Conservation (phyloP, 2,888 invertebrate species). For the Argyresthia goedartella region DNA sequence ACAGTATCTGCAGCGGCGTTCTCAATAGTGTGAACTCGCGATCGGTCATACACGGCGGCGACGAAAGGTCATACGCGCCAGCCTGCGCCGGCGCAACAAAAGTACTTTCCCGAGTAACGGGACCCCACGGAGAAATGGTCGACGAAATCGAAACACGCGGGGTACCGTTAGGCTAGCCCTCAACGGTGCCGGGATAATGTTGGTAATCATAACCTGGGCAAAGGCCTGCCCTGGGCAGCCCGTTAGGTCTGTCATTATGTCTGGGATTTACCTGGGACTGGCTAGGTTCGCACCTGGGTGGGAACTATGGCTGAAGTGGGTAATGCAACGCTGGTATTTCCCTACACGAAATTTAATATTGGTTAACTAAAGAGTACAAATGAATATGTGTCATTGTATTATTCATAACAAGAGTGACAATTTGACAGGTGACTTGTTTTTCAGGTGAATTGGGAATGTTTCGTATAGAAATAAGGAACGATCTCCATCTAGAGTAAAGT, state of each 20-base stretch:
- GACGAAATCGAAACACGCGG: conserved; percentile 70
- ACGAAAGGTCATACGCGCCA: background rate
- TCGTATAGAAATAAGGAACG: too few species aligned
- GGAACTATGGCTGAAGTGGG: too few species aligned
- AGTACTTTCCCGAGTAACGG: conserved; percentile 68
- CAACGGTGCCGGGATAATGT: background rate
- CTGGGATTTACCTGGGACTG: background rate
- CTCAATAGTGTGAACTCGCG: conserved; percentile 59
- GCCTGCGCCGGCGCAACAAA: conserved; percentile 30
- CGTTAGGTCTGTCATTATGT: background rate
- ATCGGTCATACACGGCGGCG: conserved; percentile 30
- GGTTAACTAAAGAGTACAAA: too few species aligned
- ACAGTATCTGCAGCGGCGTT: conserved; percentile 29
- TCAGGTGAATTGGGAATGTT: too few species aligned
- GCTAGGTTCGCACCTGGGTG: too few species aligned
- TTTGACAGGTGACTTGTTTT: too few species aligned
- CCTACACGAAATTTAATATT: too few species aligned
- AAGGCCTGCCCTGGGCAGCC: background rate
- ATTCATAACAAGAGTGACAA: too few species aligned
- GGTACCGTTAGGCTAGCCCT: conserved; percentile 64
- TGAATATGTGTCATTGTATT: too few species aligned
- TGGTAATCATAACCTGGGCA: conserved; percentile 1
- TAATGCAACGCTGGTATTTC: too few species aligned
- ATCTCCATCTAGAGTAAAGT: too few species aligned
- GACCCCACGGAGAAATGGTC: conserved; percentile 66